A percentile compares a stretch with the other conserved stretches of the same genome.
Evolutionary conservation across 2,888 invertebrate genomes (phyloP).

Genomic region (Cistogaster globosa): DNA sequence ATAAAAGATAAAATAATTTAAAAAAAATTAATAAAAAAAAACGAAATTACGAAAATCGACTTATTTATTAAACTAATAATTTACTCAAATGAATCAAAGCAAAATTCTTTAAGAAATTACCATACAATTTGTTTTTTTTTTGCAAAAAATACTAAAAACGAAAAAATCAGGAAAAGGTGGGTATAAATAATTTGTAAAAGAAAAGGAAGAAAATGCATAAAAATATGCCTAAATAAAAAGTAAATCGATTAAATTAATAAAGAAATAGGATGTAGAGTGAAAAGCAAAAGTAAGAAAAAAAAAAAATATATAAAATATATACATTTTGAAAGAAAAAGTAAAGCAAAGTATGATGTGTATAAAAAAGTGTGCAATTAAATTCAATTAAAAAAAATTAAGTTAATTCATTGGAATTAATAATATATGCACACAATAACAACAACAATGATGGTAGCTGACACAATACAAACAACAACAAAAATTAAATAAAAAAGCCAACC

Average conservation of each 20-base stretch:
- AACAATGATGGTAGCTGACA: slow-evolving; percentile 38
- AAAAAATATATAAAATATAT: slow-evolving; percentile 26
- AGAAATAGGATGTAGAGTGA: slow-evolving; percentile 47
- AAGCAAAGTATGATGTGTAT: slow-evolving; percentile 61
- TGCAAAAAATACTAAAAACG: slow-evolving; percentile 55
- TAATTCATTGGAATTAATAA: slow-evolving; percentile 75
- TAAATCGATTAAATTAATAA: slow-evolving; percentile 65
- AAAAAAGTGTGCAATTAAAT: slow-evolving; percentile 77
- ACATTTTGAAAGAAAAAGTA: slow-evolving; percentile 65
- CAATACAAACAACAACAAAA: slow-evolving; percentile 43
- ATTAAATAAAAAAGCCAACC: slow-evolving; percentile 53
- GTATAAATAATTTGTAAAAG: slow-evolving; percentile 64
- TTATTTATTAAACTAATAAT: slow-evolving; percentile 43
- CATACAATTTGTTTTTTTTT: slow-evolving; percentile 41
- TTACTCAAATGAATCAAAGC: slow-evolving; percentile 58
- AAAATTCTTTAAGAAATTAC: slow-evolving; percentile 55
- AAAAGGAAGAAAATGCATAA: slow-evolving; percentile 65
- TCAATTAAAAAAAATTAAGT: slow-evolving; percentile 77
- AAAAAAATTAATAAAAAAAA: slow-evolving; percentile 33
- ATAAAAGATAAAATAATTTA: slow-evolving; percentile 60
- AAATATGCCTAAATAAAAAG: slow-evolving; percentile 55
- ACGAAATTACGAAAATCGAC: slow-evolving; percentile 60
- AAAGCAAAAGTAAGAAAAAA: slow-evolving; percentile 37
- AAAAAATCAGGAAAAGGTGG: slow-evolving; percentile 60
- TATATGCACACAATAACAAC: slow-evolving; percentile 71